Evolutionary conservation across 2,888 invertebrate species (phyloP), one percentile per base, ranked within the genome.

Genomic region (Drosophila ustulata): DNA sequence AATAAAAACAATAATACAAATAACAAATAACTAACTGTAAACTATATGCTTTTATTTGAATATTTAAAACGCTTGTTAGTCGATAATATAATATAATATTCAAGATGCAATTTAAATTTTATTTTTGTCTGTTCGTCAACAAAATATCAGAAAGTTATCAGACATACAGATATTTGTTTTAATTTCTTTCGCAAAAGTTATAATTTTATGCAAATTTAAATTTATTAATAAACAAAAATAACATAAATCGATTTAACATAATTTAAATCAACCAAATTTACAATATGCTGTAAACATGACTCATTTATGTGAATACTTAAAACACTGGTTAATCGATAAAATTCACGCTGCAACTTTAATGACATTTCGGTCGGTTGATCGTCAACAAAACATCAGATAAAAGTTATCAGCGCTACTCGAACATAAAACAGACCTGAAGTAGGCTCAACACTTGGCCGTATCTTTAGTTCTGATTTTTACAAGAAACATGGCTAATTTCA

Each of bases 401-500:
- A 37, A n/a, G n/a, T 37, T 37, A 37, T 37, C 37, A 49, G 30
- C 18, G 30, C 30, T 47, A 18, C 34, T 30, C 18, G 1, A 13
- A 30, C n/a, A 47, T 47, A 26, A 28, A 28, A 30, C 30, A 30
- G 28, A 4, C 37, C n/a, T 26, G 8, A 37, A 37, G 37, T 28
- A 28, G 8, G 43, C 13, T 43, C 23, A 23, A 43, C 51, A 13
- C 34, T 37, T 37, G 4, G n/a, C n/a, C n/a, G 11, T 37, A n/a
- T 34, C 1, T 34, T 11, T 11, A n/a, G 1, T 4, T 37, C 4
- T 37, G 37, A n/a, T 37, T 37, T 37, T 4, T 34, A 37, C 37
- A 37, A 26, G 52, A 41, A 41, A 30, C 18, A 7, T 18, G 41
- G 18, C 30, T 53, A 53, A 53, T 53, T 13, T 45, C 3, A 3